Percentiles rank a stretch among this genome's conserved stretches.
phyloP scores from a whole-genome alignment of 2,113 vertebrate species.

The Thalassoma bifasciatum region DNA sequence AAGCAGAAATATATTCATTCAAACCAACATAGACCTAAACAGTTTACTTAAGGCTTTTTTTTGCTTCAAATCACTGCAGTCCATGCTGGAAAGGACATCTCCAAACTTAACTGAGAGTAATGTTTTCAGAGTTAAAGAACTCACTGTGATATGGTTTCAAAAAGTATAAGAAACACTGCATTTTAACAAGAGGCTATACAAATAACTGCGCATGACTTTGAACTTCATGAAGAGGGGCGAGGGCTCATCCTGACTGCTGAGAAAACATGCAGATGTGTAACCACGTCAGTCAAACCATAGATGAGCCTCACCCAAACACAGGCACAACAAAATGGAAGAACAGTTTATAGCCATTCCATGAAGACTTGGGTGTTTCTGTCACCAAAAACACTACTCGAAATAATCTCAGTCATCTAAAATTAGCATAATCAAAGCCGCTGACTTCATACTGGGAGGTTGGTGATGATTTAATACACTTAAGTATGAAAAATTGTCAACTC shows the following conservation, averaged over 20 bases:
- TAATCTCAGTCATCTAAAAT: conserved; percentile 24
- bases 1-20: conserved; percentile 58
- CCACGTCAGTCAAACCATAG: conserved; percentile 47
- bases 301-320: conserved; percentile 58
- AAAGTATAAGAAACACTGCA: conserved; percentile 57
- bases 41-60: conserved; percentile 64
- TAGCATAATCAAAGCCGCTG: conserved; percentile 30
- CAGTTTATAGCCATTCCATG: conserved; percentile 41
- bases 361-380: conserved; percentile 27
- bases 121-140: conserved; percentile 54
- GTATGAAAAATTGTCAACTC: conserved; percentile 10
- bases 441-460: conserved; percentile 1
- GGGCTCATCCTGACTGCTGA: conserved; percentile 33
- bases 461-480: conserved; percentile 27
- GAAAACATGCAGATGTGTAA: conserved; percentile 29
- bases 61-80: conserved; percentile 65
- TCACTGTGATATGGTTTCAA: conserved; percentile 53
- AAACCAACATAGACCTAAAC: conserved; percentile 59
- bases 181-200: conserved; percentile 57
- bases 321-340: conserved; percentile 79
- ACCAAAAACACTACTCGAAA: conserved; percentile 48
- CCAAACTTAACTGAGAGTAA: conserved; percentile 53
- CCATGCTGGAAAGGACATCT: conserved; percentile 64
- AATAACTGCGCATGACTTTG: conserved; percentile 34
- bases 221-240: conserved; percentile 41